These are phyloP conservation scores for Noctua fimbriata DNA, from an alignment of 2,888 invertebrate genomes.

Conservation along the genomic window DNA sequence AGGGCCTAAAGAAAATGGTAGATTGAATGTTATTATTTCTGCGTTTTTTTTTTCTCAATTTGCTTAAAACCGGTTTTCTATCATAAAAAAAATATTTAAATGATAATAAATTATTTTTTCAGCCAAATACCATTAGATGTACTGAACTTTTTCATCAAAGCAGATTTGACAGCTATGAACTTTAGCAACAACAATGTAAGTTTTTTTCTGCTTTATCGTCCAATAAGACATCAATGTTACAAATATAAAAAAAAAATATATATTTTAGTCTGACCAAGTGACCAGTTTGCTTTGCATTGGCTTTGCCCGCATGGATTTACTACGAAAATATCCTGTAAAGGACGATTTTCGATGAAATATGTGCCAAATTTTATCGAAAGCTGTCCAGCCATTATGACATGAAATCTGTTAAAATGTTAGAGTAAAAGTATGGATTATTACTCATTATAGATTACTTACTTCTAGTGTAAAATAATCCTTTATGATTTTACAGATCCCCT, in stretches of 20 bases:
- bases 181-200: constrained; percentile 86
- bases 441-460: not conserved
- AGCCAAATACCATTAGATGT: constrained; percentile 84
- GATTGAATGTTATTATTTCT: not conserved
- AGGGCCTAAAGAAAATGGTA: not conserved
- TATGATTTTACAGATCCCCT: constrained; percentile 75
- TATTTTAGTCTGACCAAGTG: not conserved
- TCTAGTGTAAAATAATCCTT: not conserved
- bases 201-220: not conserved
- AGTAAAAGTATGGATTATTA: not conserved
- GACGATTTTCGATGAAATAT: not conserved
- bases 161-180: constrained; percentile 81
- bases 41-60: not conserved
- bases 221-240: not conserved
- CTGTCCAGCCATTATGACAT: not conserved
- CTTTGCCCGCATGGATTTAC: not conserved
- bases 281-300: not conserved
- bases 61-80: not conserved
- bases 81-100: not conserved
- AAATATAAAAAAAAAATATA: not conserved
- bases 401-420: not conserved
- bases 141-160: constrained; percentile 86
- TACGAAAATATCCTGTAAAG: too few relatives aligned
- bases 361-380: not conserved
- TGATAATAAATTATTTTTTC: constrained; percentile 66